Conservation (phyloP, 1,140 invertebrate species). For the Pseudoatta argentina region DNA sequence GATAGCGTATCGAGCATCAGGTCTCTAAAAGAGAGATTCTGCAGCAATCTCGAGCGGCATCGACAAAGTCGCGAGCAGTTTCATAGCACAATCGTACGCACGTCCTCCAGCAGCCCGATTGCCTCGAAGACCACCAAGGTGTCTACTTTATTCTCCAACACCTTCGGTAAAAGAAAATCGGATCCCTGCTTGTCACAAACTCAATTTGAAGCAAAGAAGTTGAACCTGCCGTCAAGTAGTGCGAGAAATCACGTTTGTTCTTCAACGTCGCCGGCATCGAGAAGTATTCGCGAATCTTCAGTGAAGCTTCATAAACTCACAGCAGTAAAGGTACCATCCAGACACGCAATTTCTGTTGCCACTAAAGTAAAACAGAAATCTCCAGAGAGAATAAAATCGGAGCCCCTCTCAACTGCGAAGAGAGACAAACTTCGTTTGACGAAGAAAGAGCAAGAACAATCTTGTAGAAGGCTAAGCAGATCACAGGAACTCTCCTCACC, state of each 20-base stretch:
- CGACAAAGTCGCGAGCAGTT: conserved; percentile 83
- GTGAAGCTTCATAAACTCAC: conserved; percentile 18
- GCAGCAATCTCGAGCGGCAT: conserved; percentile 86
- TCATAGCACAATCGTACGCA: conserved; percentile 69
- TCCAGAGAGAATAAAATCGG: background rate
- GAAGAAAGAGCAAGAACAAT: conserved; percentile 80
- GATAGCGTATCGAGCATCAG: conserved; percentile 86
- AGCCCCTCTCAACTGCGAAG: background rate
- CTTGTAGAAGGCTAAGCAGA: conserved; percentile 81
- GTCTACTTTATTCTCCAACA: conserved; percentile 15
- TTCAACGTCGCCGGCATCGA: background rate
- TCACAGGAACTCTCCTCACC: conserved; percentile 88
- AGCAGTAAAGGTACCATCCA: conserved; percentile 7
- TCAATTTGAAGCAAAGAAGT: conserved; percentile 15
- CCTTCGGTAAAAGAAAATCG: conserved; percentile 72
- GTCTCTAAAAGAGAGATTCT: conserved; percentile 88
- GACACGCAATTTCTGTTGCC: background rate
- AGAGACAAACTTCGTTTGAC: conserved; percentile 68
- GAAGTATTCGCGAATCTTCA: background rate
- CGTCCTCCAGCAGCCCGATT: conserved; percentile 35
- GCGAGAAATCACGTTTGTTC: conserved; percentile 10
- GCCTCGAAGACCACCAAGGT: conserved; percentile 20
- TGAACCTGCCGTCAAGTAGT: background rate
- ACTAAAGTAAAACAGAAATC: background rate
- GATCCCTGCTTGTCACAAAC: conserved; percentile 72